Conservation (phyloP, 2,113 vertebrate species). For the Hoplias malabaricus region DNA sequence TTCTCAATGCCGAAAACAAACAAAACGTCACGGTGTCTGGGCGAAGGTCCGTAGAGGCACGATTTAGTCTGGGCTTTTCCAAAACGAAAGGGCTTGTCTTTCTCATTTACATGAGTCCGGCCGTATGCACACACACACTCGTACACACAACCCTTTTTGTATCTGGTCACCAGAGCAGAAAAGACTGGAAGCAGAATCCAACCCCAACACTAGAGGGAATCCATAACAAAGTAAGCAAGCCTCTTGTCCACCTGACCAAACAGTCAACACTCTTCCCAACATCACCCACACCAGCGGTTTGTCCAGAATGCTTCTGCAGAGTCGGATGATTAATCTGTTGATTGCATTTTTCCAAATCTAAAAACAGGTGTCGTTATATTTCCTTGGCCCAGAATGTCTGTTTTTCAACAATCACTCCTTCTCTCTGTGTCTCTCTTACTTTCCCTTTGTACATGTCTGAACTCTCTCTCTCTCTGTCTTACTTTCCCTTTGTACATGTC, state of each 20-base stretch:
- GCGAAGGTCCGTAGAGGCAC: conserved; percentile 24
- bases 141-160: neutral
- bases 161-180: conserved; percentile 27
- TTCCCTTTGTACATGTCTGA: neutral
- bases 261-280: conserved; percentile 13
- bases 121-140: neutral
- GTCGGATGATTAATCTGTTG: conserved; percentile 6
- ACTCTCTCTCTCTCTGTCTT: too few relatives aligned
- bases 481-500: neutral
- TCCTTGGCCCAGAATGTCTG: neutral
- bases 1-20: conserved; percentile 49
- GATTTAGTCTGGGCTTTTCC: conserved; percentile 36
- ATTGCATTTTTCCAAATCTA: neutral
- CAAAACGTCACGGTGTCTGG: conserved; percentile 38
- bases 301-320: conserved; percentile 1
- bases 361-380: conserved; percentile 4
- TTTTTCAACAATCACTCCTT: neutral
- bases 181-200: conserved; percentile 19
- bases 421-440: too few relatives aligned
- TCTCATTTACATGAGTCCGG: conserved; percentile 25
- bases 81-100: conserved; percentile 31
- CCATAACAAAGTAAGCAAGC: conserved; percentile 9
- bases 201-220: conserved; percentile 3
- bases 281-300: conserved; percentile 11
- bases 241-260: conserved; percentile 32